Conservation (phyloP, 2,888 invertebrate species). For the Mesoligia furuncula region DNA sequence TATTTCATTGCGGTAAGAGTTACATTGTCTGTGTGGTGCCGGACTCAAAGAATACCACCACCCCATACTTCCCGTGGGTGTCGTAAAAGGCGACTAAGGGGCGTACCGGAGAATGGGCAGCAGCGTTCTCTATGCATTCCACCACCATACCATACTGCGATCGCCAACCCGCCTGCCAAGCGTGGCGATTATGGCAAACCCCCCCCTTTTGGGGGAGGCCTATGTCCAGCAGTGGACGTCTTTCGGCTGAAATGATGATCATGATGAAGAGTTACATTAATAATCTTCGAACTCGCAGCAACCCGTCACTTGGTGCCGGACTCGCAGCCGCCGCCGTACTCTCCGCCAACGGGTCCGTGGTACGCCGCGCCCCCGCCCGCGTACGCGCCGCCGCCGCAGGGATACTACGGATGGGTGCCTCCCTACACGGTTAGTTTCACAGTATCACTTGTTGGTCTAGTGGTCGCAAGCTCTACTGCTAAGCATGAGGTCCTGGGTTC, state of each 20-base stretch:
- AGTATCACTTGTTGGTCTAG: background rate
- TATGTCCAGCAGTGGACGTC: too few species aligned
- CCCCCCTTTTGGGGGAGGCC: too few species aligned
- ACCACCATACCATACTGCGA: too few species aligned
- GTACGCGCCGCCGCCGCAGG: slow-evolving; percentile 95
- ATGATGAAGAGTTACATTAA: background rate
- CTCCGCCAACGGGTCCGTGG: slow-evolving; percentile 94
- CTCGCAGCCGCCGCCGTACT: slow-evolving; percentile 95
- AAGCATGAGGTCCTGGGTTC: background rate
- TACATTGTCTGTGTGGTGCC: too few species aligned
- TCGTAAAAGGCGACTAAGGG: too few species aligned
- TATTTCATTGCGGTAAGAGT: background rate
- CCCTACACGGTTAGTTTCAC: slow-evolving; percentile 91
- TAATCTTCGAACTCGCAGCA: slow-evolving; percentile 67
- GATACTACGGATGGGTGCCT: slow-evolving; percentile 98
- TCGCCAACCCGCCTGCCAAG: too few species aligned
- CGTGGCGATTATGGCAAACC: too few species aligned
- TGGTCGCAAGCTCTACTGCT: background rate
- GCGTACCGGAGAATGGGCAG: too few species aligned
- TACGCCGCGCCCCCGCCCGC: slow-evolving; percentile 97
- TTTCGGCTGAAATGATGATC: too few species aligned
- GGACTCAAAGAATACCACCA: too few species aligned
- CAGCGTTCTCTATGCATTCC: too few species aligned
- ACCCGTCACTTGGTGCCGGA: slow-evolving; percentile 91
- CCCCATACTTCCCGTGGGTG: too few species aligned